Percentiles rank a stretch among this genome's conserved stretches.
phyloP scores from a whole-genome alignment of 92 coral and sea anemone genomes.

The Porites lobata region DNA sequence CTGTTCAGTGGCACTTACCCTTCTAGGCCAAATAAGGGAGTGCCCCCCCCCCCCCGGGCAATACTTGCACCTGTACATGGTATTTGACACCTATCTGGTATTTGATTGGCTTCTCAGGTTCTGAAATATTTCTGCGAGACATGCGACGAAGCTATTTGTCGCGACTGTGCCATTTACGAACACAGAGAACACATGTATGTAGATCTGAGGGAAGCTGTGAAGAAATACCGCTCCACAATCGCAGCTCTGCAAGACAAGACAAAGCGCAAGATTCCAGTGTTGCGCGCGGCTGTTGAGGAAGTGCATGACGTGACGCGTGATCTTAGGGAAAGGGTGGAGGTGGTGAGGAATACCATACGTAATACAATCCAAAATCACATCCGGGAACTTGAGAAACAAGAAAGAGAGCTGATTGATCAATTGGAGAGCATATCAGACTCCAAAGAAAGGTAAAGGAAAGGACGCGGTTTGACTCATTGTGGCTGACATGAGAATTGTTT shows the following conservation, averaged over 20 bases:
- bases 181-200: slow-evolving; percentile 93
- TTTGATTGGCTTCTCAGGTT: slow-evolving; percentile 43
- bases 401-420: slow-evolving; percentile 68
- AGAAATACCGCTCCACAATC: slow-evolving; percentile 82
- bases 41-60: background rate
- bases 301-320: slow-evolving; percentile 79
- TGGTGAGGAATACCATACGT: slow-evolving; percentile 80
- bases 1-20: no score
- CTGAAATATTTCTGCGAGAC: slow-evolving; percentile 91
- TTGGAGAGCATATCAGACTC: slow-evolving; percentile 78
- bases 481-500: background rate
- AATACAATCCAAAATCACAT: slow-evolving; percentile 83
- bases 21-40: no score
- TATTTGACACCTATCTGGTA: background rate
- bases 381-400: slow-evolving; percentile 85
- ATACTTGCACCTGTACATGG: background rate
- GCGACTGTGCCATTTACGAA: slow-evolving; percentile 94
- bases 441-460: slow-evolving; percentile 73
- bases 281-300: slow-evolving; percentile 88
- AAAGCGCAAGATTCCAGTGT: slow-evolving; percentile 86
- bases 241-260: slow-evolving; percentile 78
- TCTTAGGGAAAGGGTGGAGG: slow-evolving; percentile 79
- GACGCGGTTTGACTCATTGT: background rate
- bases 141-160: slow-evolving; percentile 92
- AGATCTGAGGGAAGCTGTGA: slow-evolving; percentile 86